Evolutionary conservation across 1,140 invertebrate species (phyloP).

Genomic region (Aphelenchoides fujianensis): DNA sequence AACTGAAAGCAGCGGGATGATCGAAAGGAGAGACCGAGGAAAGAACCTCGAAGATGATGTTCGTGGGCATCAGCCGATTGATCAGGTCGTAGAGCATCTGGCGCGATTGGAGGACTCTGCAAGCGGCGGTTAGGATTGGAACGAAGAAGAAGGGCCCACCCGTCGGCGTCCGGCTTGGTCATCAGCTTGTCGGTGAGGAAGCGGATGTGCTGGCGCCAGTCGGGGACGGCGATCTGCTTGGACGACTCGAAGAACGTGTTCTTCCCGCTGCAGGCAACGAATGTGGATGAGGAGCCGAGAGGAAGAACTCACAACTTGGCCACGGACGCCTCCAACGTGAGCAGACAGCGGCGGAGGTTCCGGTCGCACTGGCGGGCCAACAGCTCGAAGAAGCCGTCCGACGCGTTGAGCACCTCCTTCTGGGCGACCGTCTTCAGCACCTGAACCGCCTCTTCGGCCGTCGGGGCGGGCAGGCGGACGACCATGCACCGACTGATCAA

Average conservation of each 20-base stretch:
- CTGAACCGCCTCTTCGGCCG: conserved; percentile 71
- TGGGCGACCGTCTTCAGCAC: conserved; percentile 73
- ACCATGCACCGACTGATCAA: conserved; percentile 88
- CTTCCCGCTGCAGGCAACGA: conserved; percentile 60
- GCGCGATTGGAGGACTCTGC: conserved; percentile 75
- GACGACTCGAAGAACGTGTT: conserved; percentile 81
- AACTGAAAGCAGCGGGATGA: neutral
- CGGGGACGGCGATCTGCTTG: conserved; percentile 68
- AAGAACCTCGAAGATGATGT: conserved; percentile 80
- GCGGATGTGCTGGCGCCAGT: conserved; percentile 64
- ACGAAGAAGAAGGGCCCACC: conserved; percentile 61
- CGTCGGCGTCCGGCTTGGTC: conserved; percentile 79
- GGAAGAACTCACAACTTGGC: conserved; percentile 73
- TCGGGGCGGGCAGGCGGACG: conserved; percentile 83
- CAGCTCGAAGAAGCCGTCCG: conserved; percentile 73
- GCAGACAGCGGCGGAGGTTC: conserved; percentile 85
- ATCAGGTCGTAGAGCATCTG: conserved; percentile 86
- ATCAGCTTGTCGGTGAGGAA: conserved; percentile 84
- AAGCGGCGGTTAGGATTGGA: conserved; percentile 1
- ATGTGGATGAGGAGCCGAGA: neutral
- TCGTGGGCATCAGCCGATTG: conserved; percentile 85
- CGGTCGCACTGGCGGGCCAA: conserved; percentile 78
- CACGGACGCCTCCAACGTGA: conserved; percentile 89
- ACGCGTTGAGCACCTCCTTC: conserved; percentile 79
- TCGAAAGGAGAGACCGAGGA: neutral